Evolutionary conservation across 2,113 vertebrate species (phyloP).

Genomic region (Paedocypris sp.): DNA sequence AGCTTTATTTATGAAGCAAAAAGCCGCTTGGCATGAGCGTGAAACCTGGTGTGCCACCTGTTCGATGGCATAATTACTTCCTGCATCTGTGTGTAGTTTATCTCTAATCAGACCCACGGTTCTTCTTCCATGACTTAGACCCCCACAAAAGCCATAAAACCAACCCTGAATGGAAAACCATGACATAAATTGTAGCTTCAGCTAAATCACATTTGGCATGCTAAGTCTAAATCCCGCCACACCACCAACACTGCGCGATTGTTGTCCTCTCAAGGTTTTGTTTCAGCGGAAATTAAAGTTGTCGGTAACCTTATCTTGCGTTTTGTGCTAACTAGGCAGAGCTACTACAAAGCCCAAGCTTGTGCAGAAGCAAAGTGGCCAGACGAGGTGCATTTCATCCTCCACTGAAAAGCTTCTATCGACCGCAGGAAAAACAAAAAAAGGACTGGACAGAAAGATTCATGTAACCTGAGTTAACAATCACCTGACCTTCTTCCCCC

Average conservation of each 20-base stretch:
- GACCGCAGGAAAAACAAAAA: slow-evolving; percentile 11
- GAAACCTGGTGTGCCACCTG: slow-evolving; percentile 31
- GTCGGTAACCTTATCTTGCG: neutral
- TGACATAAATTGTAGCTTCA: neutral
- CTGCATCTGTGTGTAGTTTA: slow-evolving; percentile 17
- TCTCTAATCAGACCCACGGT: slow-evolving; percentile 4
- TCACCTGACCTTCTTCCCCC: slow-evolving; percentile 39
- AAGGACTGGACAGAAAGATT: slow-evolving; percentile 13
- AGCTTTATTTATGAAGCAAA: slow-evolving; percentile 22
- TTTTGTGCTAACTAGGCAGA: neutral
- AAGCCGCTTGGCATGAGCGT: slow-evolving; percentile 25
- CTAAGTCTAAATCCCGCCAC: neutral
- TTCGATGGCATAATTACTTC: slow-evolving; percentile 23
- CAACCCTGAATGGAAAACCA: neutral
- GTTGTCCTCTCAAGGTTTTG: neutral
- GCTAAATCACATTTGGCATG: neutral
- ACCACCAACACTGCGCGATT: neutral
- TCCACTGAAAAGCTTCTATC: neutral
- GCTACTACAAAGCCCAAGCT: neutral
- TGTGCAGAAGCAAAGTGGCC: neutral
- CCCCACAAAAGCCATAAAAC: neutral
- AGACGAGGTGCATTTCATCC: neutral
- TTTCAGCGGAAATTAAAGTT: neutral
- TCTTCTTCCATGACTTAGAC: neutral
- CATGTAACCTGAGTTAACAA: slow-evolving; percentile 38